Evolutionary conservation across 2,888 invertebrate genomes (phyloP).

Genomic region (Acrocyrtus sp.): DNA sequence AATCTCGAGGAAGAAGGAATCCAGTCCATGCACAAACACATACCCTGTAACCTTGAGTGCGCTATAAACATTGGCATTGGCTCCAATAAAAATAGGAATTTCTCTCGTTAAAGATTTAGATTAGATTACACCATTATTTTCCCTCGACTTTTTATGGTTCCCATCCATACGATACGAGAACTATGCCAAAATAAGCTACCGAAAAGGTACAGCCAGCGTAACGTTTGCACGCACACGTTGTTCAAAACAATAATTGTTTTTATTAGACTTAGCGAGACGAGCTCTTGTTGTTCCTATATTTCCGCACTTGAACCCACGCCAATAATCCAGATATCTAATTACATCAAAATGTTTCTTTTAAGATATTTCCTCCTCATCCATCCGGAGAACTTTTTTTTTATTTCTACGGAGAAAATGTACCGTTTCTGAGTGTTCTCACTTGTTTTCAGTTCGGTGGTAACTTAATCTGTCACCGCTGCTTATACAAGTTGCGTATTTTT

Average conservation of each 20-base stretch:
- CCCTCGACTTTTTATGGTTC: background rate
- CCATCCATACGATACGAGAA: background rate
- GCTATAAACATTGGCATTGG: conserved; percentile 10
- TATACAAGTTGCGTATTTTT: conserved; percentile 8
- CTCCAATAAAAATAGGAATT: background rate
- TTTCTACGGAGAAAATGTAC: no score
- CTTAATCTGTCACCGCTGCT: conserved; percentile 42
- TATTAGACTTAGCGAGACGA: no score
- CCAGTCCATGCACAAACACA: conserved; percentile 5
- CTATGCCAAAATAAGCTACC: conserved; percentile 6
- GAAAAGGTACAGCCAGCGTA: no score
- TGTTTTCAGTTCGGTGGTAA: conserved; percentile 20
- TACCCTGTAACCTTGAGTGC: conserved; percentile 32
- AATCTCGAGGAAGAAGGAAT: no score
- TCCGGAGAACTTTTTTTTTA: no score
- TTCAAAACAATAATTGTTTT: no score
- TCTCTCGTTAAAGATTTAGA: background rate
- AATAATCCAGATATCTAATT: conserved; percentile 42
- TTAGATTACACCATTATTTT: background rate
- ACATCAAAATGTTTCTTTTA: no score
- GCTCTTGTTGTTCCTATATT: no score
- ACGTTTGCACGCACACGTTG: no score
- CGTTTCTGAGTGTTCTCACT: no score
- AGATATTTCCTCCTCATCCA: no score
- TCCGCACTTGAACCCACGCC: conserved; percentile 39